phyloP scores from a whole-genome alignment of 2,888 invertebrate species.

The Drosophila rellima region DNA sequence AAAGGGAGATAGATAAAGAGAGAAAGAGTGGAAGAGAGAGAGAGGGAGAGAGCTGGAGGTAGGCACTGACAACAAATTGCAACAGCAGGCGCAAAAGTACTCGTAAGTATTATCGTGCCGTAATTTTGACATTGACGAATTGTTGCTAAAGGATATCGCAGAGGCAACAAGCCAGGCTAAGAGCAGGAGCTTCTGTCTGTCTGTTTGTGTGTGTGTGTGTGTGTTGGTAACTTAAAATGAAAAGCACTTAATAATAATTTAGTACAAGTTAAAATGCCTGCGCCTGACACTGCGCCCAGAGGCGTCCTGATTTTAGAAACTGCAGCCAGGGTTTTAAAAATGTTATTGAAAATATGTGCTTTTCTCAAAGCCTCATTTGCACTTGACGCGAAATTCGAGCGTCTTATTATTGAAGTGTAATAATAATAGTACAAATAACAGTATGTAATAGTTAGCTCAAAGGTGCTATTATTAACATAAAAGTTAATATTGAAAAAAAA shows the following conservation, averaged over 20 bases:
- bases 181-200: conserved; percentile 1
- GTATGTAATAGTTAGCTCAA: no score
- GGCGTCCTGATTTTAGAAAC: conserved; percentile 14
- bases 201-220: conserved; percentile 17
- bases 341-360: neutral
- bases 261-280: conserved; percentile 36
- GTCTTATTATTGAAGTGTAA: no score
- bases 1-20: no score
- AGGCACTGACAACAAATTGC: conserved; percentile 56
- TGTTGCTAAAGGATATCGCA: conserved; percentile 54
- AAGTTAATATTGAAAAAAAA: no score
- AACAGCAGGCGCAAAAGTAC: conserved; percentile 57
- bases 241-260: conserved; percentile 75
- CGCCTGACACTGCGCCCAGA: conserved; percentile 15
- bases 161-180: conserved; percentile 13
- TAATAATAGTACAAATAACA: no score
- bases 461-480: no score
- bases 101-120: conserved; percentile 55
- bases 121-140: conserved; percentile 79
- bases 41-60: neutral
- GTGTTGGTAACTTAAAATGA: conserved; percentile 53
- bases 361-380: no score
- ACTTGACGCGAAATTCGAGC: no score
- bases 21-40: neutral
- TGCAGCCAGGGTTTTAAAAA: neutral